phyloP scores from a whole-genome alignment of 1,140 invertebrate genomes.

The Calycopis cecrops region DNA sequence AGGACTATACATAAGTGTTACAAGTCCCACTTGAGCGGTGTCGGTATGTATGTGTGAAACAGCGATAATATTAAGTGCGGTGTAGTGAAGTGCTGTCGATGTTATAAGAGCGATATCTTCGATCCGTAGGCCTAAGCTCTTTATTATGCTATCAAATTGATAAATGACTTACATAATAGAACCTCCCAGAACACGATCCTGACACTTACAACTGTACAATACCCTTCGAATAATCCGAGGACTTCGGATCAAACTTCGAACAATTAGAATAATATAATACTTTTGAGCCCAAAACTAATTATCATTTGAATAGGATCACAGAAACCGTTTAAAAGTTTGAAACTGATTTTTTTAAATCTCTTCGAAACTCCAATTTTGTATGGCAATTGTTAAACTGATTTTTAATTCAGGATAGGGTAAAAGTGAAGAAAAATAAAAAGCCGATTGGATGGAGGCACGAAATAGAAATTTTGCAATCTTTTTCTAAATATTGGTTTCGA shows the following conservation, averaged over 20 bases:
- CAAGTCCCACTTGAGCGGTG: slow-evolving; percentile 1
- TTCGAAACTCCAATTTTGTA: background rate
- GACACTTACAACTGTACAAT: too few relatives aligned
- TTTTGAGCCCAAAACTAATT: background rate
- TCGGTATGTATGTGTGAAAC: slow-evolving; percentile 10
- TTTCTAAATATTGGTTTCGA: too few relatives aligned
- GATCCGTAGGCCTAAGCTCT: slow-evolving; percentile 2
- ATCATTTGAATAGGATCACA: background rate
- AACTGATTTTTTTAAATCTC: background rate
- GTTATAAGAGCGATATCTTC: background rate
- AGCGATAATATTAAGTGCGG: slow-evolving; percentile 14
- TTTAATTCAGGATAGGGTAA: background rate
- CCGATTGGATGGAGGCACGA: too few relatives aligned
- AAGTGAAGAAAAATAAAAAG: too few relatives aligned
- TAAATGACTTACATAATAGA: slow-evolving; percentile 3
- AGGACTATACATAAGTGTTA: background rate
- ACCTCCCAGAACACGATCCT: background rate
- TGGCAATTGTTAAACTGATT: background rate
- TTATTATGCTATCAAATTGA: slow-evolving; percentile 8
- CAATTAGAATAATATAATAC: slow-evolving; percentile 4
- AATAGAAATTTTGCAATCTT: too few relatives aligned
- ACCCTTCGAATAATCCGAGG: slow-evolving; percentile 6
- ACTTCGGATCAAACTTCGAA: slow-evolving; percentile 4
- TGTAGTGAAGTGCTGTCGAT: slow-evolving; percentile 6
- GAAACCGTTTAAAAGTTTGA: background rate